Conservation (phyloP, 2,797 vertebrate species). For the Acanthopagrus latus region DNA sequence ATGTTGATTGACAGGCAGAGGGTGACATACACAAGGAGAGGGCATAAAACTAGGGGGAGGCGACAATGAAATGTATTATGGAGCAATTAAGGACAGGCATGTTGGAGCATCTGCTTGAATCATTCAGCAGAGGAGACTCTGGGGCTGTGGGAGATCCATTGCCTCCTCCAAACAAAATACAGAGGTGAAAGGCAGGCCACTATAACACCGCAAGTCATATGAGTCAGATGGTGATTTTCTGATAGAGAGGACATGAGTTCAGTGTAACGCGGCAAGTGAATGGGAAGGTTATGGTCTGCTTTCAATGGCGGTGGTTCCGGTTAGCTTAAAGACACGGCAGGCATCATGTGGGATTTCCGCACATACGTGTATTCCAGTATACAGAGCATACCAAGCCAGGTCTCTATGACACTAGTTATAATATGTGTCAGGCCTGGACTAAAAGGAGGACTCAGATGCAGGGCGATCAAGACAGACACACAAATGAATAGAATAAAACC, state of each 20-base stretch:
- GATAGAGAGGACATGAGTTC: neutral
- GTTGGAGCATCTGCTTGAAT: conserved; percentile 66
- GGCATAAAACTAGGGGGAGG: neutral
- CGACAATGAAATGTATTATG: conserved; percentile 5
- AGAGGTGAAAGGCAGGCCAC: conserved; percentile 30
- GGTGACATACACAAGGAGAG: neutral
- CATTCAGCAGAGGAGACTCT: conserved; percentile 68
- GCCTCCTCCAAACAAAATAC: conserved; percentile 41
- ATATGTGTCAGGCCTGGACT: too few species aligned
- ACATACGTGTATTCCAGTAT: too few species aligned
- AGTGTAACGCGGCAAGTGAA: too few species aligned
- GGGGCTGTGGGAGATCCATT: conserved; percentile 39
- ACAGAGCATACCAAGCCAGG: too few species aligned
- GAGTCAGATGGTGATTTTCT: conserved; percentile 15
- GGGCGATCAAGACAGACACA: too few species aligned
- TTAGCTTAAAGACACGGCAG: too few species aligned
- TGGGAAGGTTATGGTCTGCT: too few species aligned
- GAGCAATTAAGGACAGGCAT: conserved; percentile 52
- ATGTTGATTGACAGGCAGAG: conserved; percentile 71
- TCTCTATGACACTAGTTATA: too few species aligned
- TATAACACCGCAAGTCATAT: neutral
- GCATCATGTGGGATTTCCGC: too few species aligned
- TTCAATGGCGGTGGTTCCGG: too few species aligned
- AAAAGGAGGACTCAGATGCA: too few species aligned
- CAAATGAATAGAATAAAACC: too few species aligned